Evolutionary conservation across 2,797 vertebrate genomes (phyloP).

Genomic region (Melanotaenia trifasciata): DNA sequence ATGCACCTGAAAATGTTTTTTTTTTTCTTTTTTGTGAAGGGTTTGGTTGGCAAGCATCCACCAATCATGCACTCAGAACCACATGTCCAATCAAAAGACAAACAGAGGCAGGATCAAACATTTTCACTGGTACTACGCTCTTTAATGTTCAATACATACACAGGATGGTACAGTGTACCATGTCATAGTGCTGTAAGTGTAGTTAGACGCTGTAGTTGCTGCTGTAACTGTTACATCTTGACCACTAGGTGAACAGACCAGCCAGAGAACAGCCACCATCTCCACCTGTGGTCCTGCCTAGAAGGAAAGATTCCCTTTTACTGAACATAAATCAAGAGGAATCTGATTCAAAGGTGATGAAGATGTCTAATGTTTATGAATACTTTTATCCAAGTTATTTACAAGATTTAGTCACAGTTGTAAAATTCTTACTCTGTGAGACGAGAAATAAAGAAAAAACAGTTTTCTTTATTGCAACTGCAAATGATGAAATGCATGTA

Average conservation of each 20-base stretch:
- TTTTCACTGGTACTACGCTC: neutral
- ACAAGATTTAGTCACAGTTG: too few species aligned
- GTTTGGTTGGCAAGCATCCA: neutral
- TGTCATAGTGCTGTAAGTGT: neutral
- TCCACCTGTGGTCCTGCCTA: neutral
- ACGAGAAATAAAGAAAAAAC: too few species aligned
- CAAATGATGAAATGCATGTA: too few species aligned
- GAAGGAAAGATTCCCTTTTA: too few species aligned
- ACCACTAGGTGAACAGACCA: neutral
- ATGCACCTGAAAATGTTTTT: too few species aligned
- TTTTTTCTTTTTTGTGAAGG: neutral
- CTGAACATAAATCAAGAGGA: too few species aligned
- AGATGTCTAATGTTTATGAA: too few species aligned
- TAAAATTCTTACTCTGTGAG: too few species aligned
- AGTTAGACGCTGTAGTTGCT: neutral
- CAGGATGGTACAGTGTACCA: neutral
- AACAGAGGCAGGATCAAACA: accelerated
- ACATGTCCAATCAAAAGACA: neutral
- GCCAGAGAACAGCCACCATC: neutral
- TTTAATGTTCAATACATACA: neutral
- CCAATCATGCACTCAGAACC: neutral
- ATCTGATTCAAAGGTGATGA: too few species aligned
- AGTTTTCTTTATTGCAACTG: too few species aligned
- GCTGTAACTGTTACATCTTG: too few species aligned
- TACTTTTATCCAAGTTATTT: too few species aligned